phyloP scores from a whole-genome alignment of 2,113 vertebrate genomes.

The Ictalurus punctatus region DNA sequence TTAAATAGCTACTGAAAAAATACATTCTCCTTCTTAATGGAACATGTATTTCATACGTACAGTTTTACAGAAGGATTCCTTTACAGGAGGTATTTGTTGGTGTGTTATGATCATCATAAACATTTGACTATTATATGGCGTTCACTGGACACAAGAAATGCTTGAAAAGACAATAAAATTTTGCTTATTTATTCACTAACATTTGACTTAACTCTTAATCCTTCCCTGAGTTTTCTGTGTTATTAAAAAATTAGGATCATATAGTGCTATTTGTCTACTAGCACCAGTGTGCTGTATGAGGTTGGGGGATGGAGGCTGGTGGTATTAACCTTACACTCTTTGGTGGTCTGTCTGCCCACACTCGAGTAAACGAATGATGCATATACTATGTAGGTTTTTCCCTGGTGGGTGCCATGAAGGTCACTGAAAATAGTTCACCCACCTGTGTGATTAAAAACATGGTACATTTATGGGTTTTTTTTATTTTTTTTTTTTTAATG shows the following conservation, averaged over 20 bases:
- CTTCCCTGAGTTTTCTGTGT: background rate
- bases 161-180: background rate
- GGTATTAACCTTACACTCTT: constrained; percentile 28
- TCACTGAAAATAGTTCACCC: constrained; percentile 48
- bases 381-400: constrained; percentile 46
- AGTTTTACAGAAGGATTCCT: background rate
- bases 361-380: constrained; percentile 47
- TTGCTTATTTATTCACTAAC: background rate
- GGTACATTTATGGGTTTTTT: background rate
- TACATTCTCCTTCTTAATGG: background rate
- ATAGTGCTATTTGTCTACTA: background rate
- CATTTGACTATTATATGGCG: background rate
- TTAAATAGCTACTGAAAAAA: background rate
- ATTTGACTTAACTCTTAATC: background rate
- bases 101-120: background rate
- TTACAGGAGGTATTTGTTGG: background rate
- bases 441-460: constrained; percentile 40
- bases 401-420: constrained; percentile 52
- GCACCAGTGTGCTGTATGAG: background rate
- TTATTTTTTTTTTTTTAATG: background rate
- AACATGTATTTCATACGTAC: background rate
- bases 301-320: background rate
- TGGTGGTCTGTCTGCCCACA: constrained; percentile 53
- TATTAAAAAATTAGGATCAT: background rate
- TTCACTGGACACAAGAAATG: background rate